Evolutionary conservation across 2,888 invertebrate species (phyloP), one percentile per base, ranked within the genome.

Genomic region (Dynastes grantii): DNA sequence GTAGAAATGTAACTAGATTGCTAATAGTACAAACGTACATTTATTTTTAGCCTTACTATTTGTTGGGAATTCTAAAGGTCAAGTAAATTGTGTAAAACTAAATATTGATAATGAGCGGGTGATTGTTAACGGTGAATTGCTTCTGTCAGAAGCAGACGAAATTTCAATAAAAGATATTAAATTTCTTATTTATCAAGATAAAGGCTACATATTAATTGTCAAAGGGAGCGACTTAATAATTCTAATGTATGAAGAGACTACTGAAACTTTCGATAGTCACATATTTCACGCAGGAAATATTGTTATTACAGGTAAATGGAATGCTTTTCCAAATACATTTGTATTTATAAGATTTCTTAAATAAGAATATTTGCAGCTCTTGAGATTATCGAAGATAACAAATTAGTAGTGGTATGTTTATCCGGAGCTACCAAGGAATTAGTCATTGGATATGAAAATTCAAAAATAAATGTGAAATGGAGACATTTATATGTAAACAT

Each of bases 401-500:
- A 82, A 64, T 77, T 87, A 29, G 67, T 86, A 40, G 80, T 88
- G 49, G 79, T 86, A 8, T 86, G 86, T 13, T 82, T 85, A 58
- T 84, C 84, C 32, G 87, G 87, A 13, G 80, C 82, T 32, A 80
- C 88, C 13, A 86, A 86, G 81, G 84, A 87, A 82, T 64, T 88
- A 11, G 84, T 82, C 75, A 65, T 88, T 75, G 80, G 80, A 27
- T 77, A 84, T 16, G 77, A 82, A 27, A 81, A 85, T 13, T 80
- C 84, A n/a, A 84, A 85, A 80, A 82, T 88, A 71, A 45, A 76
- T 29, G 68, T 87, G n/a, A 79, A 83, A 51, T 85, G 86, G 80
- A 79, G 83, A 78, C 75, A 79, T 61, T 79, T 88, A 40, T 81
- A 83, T 68, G 76, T 87, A 5, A 85, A 87, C 81, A 81, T 86